A percentile compares a stretch with the other conserved stretches of the same genome.
Conservation (phyloP, 2,113 vertebrate genomes). For the Mystacornis crossleyi region DNA sequence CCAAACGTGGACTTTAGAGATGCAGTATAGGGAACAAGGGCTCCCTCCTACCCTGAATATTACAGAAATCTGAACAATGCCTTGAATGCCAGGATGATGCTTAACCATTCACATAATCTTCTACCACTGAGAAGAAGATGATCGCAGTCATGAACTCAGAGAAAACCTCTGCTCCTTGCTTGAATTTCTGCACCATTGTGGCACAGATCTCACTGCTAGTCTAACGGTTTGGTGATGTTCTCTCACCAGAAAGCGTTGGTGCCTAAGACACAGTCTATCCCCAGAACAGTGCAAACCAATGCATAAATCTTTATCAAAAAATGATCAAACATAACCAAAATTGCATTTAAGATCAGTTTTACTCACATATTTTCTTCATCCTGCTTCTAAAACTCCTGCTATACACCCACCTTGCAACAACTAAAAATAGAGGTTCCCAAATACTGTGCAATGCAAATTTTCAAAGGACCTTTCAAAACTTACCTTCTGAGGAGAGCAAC, state of each 20-base stretch:
- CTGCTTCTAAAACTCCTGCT: neutral
- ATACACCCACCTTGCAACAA: neutral
- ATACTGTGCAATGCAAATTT: neutral
- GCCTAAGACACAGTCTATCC: neutral
- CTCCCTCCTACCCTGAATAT: neutral
- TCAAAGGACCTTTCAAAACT: constrained; percentile 4
- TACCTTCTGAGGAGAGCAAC: constrained; percentile 43
- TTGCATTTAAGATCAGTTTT: neutral
- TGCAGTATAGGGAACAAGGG: neutral
- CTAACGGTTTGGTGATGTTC: neutral
- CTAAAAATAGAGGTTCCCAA: neutral
- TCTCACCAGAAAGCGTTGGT: neutral
- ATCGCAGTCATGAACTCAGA: neutral
- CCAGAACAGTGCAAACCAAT: neutral
- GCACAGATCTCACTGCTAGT: neutral
- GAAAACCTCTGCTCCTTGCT: neutral
- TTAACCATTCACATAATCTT: neutral
- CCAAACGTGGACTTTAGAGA: neutral
- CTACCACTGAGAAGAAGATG: neutral
- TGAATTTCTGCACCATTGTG: neutral
- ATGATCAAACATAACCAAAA: neutral
- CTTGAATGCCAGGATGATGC: neutral
- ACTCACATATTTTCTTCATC: neutral
- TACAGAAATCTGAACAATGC: neutral
- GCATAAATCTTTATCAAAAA: neutral